phyloP scores from a whole-genome alignment of 2,888 invertebrate species.

The Nemoura dubitans region DNA sequence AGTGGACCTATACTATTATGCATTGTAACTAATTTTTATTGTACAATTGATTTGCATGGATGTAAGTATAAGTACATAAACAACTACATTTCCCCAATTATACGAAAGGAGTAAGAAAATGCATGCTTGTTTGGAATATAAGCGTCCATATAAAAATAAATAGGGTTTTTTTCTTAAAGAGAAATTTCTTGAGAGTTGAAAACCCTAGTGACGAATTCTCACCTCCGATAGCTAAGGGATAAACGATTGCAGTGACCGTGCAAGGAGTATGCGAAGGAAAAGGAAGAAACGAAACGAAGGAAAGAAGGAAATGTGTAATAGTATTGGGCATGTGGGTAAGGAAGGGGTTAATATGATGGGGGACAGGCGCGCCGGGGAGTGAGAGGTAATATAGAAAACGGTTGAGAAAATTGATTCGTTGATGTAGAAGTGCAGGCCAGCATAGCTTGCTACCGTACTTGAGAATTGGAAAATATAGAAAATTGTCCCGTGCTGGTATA shows the following conservation, averaged over 20 bases:
- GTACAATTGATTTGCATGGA: too few species aligned
- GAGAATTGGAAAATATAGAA: constrained; percentile 25
- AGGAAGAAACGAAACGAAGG: background rate
- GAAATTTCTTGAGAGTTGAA: background rate
- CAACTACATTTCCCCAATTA: too few species aligned
- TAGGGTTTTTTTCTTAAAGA: too few species aligned
- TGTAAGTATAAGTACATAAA: too few species aligned
- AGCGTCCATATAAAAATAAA: too few species aligned
- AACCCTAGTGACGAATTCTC: background rate
- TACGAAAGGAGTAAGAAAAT: too few species aligned
- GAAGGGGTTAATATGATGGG: constrained; percentile 1
- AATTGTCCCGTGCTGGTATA: background rate
- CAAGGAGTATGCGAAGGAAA: background rate
- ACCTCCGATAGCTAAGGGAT: background rate
- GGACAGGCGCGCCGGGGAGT: background rate
- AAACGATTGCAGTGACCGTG: background rate
- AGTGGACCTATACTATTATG: too few species aligned
- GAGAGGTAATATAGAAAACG: constrained; percentile 15
- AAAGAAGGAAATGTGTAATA: background rate
- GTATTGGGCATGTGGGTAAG: background rate
- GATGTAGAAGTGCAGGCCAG: background rate
- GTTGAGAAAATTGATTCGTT: constrained; percentile 35
- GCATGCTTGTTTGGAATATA: too few species aligned
- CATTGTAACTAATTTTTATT: too few species aligned
- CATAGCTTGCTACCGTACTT: background rate